Percentiles rank a stretch among this genome's conserved stretches.
phyloP scores from a whole-genome alignment of 2,888 invertebrate genomes.

The Diplolepis rosae region DNA sequence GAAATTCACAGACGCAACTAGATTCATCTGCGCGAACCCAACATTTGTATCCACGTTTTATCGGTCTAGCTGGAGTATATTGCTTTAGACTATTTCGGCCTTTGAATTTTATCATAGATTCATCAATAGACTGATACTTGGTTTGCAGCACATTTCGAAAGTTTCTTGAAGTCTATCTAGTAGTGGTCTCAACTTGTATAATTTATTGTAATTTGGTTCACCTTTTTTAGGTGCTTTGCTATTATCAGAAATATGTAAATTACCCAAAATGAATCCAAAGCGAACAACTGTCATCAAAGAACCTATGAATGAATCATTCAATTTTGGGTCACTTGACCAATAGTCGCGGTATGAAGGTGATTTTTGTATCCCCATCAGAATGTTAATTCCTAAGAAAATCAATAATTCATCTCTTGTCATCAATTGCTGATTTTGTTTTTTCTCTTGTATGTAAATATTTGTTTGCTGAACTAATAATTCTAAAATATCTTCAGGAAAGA shows the following conservation, averaged over 20 bases:
- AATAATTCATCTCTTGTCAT: conserved; percentile 6
- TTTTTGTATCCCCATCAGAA: conserved; percentile 54
- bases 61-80: conserved; percentile 12
- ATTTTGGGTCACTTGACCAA: conserved; percentile 42
- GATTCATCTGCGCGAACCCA: conserved; percentile 1
- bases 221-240: not conserved
- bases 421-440: not conserved
- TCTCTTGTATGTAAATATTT: not conserved
- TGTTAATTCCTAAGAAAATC: conserved; percentile 6
- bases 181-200: conserved; percentile 33
- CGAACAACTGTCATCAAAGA: not conserved
- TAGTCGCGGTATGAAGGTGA: conserved; percentile 52
- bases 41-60: conserved; percentile 18
- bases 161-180: not conserved
- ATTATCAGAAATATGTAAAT: conserved; percentile 7
- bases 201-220: conserved; percentile 31
- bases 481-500: conserved; percentile 14
- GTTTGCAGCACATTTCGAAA: not conserved
- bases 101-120: conserved; percentile 33
- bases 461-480: conserved; percentile 14
- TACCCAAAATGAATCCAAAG: not conserved
- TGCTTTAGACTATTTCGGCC: conserved; percentile 22
- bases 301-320: conserved; percentile 5
- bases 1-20: conserved; percentile 23
- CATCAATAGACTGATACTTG: conserved; percentile 22